These are phyloP conservation scores for Pasiphila rectangulata DNA, from an alignment of 2,888 invertebrate species.

Conservation along the genomic window DNA sequence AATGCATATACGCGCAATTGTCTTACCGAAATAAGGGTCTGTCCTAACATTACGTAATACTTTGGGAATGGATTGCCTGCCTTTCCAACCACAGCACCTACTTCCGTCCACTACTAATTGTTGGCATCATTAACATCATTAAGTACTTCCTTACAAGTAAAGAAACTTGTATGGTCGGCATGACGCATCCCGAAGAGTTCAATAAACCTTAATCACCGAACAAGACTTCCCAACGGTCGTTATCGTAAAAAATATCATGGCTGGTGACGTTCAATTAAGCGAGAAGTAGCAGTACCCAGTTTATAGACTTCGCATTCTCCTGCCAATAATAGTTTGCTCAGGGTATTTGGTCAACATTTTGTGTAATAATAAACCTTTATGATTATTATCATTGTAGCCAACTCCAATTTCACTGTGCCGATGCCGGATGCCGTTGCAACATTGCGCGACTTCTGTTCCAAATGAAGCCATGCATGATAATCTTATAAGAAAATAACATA, in stretches of 20 bases:
- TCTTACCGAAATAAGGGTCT: conserved; percentile 9
- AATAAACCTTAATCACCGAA: background rate
- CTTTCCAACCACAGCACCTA: background rate
- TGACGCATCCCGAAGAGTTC: background rate
- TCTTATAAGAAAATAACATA: no score
- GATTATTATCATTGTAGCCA: no score
- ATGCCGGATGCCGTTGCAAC: no score
- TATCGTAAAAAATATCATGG: background rate
- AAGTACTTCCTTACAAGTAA: background rate
- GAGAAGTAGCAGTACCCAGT: background rate
- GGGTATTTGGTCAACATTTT: no score
- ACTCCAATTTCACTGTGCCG: no score
- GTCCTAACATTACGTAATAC: background rate
- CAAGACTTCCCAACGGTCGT: background rate
- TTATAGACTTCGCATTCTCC: no score
- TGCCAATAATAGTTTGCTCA: no score
- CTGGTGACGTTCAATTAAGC: background rate
- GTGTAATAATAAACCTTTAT: no score
- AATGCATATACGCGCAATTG: conserved; percentile 15
- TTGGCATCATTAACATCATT: no score
- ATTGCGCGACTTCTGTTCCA: no score
- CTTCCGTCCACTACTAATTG: background rate
- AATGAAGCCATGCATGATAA: no score
- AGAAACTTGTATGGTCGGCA: background rate
- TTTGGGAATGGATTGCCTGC: background rate